A percentile compares a stretch with the other conserved stretches of the same genome.
Conservation (phyloP, 2,113 vertebrate genomes). For the Ifrita kowaldi region DNA sequence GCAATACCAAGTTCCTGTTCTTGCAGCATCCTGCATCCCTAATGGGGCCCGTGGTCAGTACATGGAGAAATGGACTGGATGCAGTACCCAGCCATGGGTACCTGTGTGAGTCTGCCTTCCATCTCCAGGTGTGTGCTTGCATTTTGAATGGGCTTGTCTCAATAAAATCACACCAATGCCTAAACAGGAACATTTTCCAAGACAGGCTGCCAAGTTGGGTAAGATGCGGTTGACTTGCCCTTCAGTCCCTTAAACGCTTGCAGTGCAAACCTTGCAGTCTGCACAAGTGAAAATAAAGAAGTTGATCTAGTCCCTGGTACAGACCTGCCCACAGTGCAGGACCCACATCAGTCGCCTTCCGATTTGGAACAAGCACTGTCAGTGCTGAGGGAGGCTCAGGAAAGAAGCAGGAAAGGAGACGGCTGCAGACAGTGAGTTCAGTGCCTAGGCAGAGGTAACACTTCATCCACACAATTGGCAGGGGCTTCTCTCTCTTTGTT, state of each 20-base stretch:
- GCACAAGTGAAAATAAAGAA: background rate
- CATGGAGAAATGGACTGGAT: background rate
- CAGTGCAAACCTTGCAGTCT: background rate
- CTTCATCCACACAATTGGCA: slow-evolving; percentile 9
- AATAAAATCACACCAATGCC: background rate
- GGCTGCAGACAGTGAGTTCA: slow-evolving; percentile 3
- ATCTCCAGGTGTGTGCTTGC: background rate
- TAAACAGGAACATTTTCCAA: background rate
- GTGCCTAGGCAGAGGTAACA: slow-evolving; percentile 26
- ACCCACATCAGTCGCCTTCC: slow-evolving; percentile 1
- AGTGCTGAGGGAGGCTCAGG: slow-evolving; percentile 25
- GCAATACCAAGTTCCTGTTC: background rate
- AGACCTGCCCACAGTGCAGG: background rate
- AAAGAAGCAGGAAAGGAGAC: slow-evolving; percentile 29
- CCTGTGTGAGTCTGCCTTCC: background rate
- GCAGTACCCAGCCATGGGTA: background rate
- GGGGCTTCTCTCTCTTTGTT: slow-evolving; percentile 3
- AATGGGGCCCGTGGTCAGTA: background rate
- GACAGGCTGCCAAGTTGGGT: background rate
- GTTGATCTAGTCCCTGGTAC: background rate
- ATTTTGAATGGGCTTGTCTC: background rate
- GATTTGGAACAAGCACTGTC: slow-evolving; percentile 9
- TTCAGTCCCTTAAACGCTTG: background rate
- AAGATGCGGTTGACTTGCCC: background rate
- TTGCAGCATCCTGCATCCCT: background rate